Conservation (phyloP, 2,888 invertebrate species). For the Exephanes ischioxanthus region DNA sequence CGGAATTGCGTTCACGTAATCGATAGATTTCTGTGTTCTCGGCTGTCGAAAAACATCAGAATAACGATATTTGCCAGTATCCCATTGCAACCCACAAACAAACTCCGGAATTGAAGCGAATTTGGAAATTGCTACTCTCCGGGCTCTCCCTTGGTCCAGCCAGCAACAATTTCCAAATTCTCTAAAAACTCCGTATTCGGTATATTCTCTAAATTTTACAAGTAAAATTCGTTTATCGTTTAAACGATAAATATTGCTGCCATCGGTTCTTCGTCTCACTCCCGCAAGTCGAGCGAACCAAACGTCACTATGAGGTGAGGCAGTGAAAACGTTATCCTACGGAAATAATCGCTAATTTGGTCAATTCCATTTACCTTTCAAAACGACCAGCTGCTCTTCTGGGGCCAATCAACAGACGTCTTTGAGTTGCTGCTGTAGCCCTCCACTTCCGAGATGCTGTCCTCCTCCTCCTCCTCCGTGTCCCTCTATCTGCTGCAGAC, state of each 20-base stretch:
- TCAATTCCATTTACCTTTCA: neutral
- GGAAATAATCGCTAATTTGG: neutral
- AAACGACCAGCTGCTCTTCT: conserved; percentile 19
- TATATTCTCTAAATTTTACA: conserved; percentile 17
- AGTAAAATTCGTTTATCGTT: neutral
- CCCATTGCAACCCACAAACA: conserved; percentile 61
- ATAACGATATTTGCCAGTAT: conserved; percentile 39
- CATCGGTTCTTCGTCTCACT: neutral
- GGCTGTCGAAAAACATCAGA: conserved; percentile 18
- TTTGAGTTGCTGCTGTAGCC: conserved; percentile 41
- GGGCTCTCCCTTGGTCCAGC: conserved; percentile 31
- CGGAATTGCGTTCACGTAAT: neutral
- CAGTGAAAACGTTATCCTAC: neutral
- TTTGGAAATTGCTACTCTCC: conserved; percentile 47
- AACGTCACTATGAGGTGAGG: conserved; percentile 52
- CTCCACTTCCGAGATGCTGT: conserved; percentile 25
- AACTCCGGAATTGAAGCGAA: conserved; percentile 31
- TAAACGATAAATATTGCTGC: neutral
- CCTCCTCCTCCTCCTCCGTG: conserved; percentile 13
- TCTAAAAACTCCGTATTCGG: neutral
- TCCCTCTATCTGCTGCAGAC: conserved; percentile 51
- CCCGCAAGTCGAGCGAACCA: neutral
- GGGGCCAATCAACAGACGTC: conserved; percentile 19
- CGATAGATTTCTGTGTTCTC: neutral
- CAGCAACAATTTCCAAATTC: conserved; percentile 47